These are phyloP conservation scores for Pyrgilauda ruficollis DNA, from an alignment of 2,113 vertebrate species.

Conservation along the genomic window DNA sequence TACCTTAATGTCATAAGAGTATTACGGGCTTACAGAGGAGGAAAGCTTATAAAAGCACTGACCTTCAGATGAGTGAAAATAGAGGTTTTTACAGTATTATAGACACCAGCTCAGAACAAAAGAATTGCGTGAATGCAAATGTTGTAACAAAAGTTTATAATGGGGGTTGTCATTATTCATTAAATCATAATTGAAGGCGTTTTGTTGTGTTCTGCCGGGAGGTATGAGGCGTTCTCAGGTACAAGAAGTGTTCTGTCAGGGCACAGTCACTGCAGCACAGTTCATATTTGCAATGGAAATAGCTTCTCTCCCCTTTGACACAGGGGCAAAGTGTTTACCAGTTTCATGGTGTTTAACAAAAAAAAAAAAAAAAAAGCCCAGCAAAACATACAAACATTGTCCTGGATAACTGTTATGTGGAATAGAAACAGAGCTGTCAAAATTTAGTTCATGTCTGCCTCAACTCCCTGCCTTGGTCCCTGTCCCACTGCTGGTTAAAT, in stretches of 20 bases:
- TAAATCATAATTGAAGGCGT: not conserved
- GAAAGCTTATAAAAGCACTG: conserved; percentile 8
- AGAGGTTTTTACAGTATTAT: not conserved
- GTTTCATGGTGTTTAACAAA: not conserved
- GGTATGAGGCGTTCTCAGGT: not conserved
- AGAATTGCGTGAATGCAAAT: not conserved
- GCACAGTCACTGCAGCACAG: not conserved
- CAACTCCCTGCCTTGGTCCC: not conserved
- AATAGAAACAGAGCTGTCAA: not conserved
- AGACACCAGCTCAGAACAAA: not conserved
- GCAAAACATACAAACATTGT: not conserved
- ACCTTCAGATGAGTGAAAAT: conserved; percentile 12
- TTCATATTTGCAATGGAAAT: not conserved
- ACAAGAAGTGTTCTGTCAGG: not conserved
- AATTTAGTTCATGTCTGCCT: not conserved
- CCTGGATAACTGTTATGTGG: not conserved
- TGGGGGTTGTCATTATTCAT: not conserved
- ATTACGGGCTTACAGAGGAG: conserved; percentile 29
- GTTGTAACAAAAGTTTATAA: not conserved
- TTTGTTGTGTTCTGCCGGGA: not conserved
- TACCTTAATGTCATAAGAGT: conserved; percentile 53
- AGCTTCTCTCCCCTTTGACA: not conserved
- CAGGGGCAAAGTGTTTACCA: not conserved
- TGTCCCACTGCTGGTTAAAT: not conserved
- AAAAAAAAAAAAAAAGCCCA: no score